Evolutionary conservation across 2,797 vertebrate genomes (phyloP).

Genomic region (Tokudaia muenninki): DNA sequence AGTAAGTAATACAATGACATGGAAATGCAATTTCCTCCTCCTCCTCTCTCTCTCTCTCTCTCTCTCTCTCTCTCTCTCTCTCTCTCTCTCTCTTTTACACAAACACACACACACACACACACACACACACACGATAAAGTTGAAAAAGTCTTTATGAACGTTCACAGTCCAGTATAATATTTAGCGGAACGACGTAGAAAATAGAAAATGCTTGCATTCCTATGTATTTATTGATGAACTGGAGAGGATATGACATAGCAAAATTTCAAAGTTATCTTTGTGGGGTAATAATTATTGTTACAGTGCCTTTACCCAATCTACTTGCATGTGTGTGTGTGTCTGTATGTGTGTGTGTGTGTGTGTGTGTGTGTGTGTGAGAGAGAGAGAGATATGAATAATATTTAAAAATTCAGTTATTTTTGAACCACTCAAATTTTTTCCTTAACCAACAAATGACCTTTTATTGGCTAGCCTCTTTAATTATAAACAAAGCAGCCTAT

Average conservation of each 20-base stretch:
- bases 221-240: neutral
- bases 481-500: neutral
- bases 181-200: neutral
- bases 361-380: neutral
- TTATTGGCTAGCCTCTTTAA: neutral
- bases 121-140: neutral
- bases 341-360: neutral
- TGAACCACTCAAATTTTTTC: neutral
- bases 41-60: no score
- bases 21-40: neutral
- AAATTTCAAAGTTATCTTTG: neutral
- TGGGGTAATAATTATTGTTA: neutral
- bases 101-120: neutral
- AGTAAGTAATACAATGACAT: conserved; percentile 7
- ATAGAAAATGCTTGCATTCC: neutral
- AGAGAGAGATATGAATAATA: neutral
- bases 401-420: neutral
- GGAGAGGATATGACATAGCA: neutral
- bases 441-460: neutral
- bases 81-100: no score
- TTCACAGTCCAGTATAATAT: neutral
- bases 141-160: conserved; percentile 41
- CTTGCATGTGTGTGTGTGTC: neutral
- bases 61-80: no score
- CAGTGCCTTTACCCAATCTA: neutral